Evolutionary conservation across 1,140 invertebrate species (phyloP), one percentile per base, ranked within the genome.

Genomic region (Trachymyrmex septentrionalis): DNA sequence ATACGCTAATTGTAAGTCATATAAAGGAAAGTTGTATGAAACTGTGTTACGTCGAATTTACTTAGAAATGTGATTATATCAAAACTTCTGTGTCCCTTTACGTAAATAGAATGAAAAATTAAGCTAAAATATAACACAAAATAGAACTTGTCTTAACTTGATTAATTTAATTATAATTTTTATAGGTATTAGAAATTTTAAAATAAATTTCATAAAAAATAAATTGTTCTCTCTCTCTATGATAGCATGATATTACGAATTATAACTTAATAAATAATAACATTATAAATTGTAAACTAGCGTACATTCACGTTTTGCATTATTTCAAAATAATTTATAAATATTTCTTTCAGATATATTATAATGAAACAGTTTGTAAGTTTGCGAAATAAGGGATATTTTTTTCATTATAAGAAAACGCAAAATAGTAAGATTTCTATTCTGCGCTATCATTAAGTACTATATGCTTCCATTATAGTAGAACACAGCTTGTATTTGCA

Each of bases 301-400:
- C 0, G 21, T 5, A 59, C 5, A 75, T 0, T 34, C 19, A 1
- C 7, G 9, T 7, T 38, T 55, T 75, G 6, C 16, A 50, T 34
- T 76, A 76, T 38, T 76, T 57, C 0, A 50, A 19, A 50, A 19
- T 24, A 48, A 71, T 71, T 71, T 38, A 61, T 21, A 16, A 75
- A 30, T 76, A 38, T 75, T 19, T 59, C 3, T 21, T 55, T 53
- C 0, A 5, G 5, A 73, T n/a, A n/a, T n/a, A n/a, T 55, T 38
- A 7, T 55, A 21, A 24, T 59, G 19, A 38, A 59, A 38, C n/a
- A 57, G 3, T 6, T 34, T 34, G 30, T 30, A 34, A 9, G n/a
- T 38, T 75, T 24, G 19, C 2, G n/a, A 77, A 24, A 19, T 14
- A 61, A 7, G 19, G 21, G 0, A 61, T 0, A 24, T 19, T 21